Conservation (phyloP, 2,113 vertebrate species). For the Gallinago jamesoni region DNA sequence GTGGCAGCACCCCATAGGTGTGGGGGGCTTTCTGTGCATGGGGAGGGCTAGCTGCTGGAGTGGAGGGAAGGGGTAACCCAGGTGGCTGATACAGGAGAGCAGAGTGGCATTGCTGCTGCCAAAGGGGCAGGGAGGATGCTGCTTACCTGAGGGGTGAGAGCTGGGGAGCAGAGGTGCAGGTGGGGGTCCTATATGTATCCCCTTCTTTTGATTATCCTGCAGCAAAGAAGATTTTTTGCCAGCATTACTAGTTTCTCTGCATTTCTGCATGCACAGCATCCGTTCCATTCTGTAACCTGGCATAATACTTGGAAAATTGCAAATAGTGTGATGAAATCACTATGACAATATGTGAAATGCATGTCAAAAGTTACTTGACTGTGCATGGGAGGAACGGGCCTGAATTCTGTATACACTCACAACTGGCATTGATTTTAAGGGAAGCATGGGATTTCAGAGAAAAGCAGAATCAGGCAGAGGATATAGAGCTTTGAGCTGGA, state of each 20-base stretch:
- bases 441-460: not conserved
- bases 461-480: not conserved
- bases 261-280: not conserved
- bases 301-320: not conserved
- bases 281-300: not conserved
- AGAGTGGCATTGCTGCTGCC: not conserved
- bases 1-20: not conserved
- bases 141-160: not conserved
- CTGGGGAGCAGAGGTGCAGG: not conserved
- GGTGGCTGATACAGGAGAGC: rapidly evolving
- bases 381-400: not conserved
- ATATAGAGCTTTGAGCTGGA: not conserved
- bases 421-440: not conserved
- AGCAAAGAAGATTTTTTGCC: not conserved
- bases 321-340: constrained; percentile 9
- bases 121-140: not conserved
- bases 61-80: no score
- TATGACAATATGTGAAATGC: not conserved
- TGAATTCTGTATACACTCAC: not conserved
- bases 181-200: not conserved
- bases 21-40: not conserved
- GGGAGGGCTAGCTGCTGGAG: not conserved
- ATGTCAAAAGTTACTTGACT: not conserved
- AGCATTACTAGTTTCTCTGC: not conserved
- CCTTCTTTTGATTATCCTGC: not conserved